Percentiles rank a stretch among this genome's conserved stretches.
These are phyloP conservation scores for Myotis pilosus DNA, from an alignment of 2,797 vertebrate genomes.

Conservation along the genomic window DNA sequence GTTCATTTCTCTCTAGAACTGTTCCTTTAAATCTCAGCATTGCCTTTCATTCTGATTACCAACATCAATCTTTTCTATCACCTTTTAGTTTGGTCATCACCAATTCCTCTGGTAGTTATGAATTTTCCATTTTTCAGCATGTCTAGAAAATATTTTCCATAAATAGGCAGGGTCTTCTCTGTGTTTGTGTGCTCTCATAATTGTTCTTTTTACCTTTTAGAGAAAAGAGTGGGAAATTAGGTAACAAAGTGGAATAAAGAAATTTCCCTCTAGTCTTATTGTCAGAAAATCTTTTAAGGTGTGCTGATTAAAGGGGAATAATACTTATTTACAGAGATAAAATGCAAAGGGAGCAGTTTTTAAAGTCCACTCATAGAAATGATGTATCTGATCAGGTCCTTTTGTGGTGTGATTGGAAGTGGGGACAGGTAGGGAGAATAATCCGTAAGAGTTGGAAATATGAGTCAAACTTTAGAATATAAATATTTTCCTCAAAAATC, in stretches of 20 bases:
- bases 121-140: conserved; percentile 38
- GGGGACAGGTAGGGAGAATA: not conserved
- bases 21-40: conserved; percentile 16
- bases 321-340: conserved; percentile 1
- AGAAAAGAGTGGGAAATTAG: not conserved
- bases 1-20: conserved; percentile 15
- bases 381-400: not conserved
- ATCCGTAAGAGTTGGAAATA: not conserved
- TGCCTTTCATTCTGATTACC: conserved; percentile 20
- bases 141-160: conserved; percentile 24
- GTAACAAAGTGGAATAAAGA: not conserved
- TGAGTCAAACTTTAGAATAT: not conserved
- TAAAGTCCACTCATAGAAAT: not conserved
- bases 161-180: not conserved
- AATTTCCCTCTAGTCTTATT: not conserved
- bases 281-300: conserved; percentile 3
- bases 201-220: not conserved
- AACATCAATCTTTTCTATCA: not conserved
- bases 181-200: not conserved
- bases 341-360: conserved; percentile 16
- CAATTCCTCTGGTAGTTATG: not conserved
- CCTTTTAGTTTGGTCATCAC: not conserved
- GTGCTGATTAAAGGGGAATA: not conserved
- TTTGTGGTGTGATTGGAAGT: not conserved
- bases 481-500: not conserved